Base-by-base conservation (phyloP, 2,113 vertebrate species). In the Rhineura floridana region DNA sequence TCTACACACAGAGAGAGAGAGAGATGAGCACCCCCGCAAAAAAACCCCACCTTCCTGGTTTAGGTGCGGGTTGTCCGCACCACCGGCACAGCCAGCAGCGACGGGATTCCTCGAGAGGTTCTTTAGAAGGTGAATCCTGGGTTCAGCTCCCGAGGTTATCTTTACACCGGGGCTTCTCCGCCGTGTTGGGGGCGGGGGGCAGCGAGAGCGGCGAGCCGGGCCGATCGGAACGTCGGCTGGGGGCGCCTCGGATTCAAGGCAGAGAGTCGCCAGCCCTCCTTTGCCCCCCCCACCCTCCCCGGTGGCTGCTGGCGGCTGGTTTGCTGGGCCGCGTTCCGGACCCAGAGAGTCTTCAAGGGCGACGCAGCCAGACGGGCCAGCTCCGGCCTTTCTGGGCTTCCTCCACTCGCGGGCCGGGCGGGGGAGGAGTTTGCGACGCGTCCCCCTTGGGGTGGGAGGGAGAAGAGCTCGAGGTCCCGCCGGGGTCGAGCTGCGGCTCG, bases 121-220 rank as follows among this genome's bases (percentile, higher is more conserved):
- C 85, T 48, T 90, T 87, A 62, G 19, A 19, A 90, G 95, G 93
- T 94, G 91, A 94, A 96, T 92, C 92, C 92, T 91, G 93, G 92
- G 92, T 94, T 94, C 92, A 94, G 88, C 92, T 91, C 46, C 76
- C 83, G 78, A 87, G 93, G 59, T 78, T 70, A 50, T 91, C 92
- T 84, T 90, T 83, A 55, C 87, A 25, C 72, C 39, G 86, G 87
- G 88, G 25, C 23, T 90, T 88, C 86, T 90, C n/a, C 93, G 55
- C 72, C 42, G 30, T 1, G 19, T 30, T 28, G 70, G 70, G 65
- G n/a, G 42, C 81, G 1, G n/a, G n/a, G n/a, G n/a, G n/a, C n/a
- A n/a, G 55, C 30, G 70, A n/a, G n/a, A 2, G 70, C 12, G 8
- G 11, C n/a, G 17, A 4, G 12, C 50, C 42, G 33, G 2, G 1